Percentiles rank a stretch among this genome's conserved stretches.
Evolutionary conservation across 2,888 invertebrate genomes (phyloP).

Genomic region (Campoplex capitator): DNA sequence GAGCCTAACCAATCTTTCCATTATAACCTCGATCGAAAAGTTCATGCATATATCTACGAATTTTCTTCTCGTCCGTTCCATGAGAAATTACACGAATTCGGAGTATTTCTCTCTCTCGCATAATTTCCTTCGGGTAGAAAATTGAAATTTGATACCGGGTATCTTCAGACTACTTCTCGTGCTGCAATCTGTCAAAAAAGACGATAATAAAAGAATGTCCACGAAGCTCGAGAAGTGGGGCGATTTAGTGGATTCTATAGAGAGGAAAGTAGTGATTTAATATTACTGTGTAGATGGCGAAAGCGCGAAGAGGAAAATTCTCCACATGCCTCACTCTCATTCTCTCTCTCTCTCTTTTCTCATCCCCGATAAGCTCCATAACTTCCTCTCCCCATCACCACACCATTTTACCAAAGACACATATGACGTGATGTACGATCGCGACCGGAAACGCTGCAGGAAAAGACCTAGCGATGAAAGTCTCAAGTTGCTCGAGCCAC

Average conservation of each 20-base stretch:
- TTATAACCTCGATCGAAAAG: constrained; percentile 10
- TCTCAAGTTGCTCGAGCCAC: constrained; percentile 43
- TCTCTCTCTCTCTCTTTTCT: constrained; percentile 2
- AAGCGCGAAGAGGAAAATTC: constrained; percentile 47
- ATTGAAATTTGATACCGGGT: constrained; percentile 42
- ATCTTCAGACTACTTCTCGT: constrained; percentile 9
- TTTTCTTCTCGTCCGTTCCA: background rate
- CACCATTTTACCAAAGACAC: constrained; percentile 30
- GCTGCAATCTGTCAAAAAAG: constrained; percentile 52
- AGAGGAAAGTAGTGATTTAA: constrained; percentile 42
- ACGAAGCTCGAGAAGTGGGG: constrained; percentile 26
- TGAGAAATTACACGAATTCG: background rate
- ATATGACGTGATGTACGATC: constrained; percentile 58
- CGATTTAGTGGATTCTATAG: constrained; percentile 37
- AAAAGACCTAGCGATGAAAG: constrained; percentile 23
- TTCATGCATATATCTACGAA: background rate
- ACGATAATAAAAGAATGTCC: constrained; percentile 61
- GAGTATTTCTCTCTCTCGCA: background rate
- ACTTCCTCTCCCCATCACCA: background rate
- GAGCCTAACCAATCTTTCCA: background rate
- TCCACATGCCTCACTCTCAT: constrained; percentile 44
- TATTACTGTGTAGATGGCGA: constrained; percentile 37
- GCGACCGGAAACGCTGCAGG: constrained; percentile 35
- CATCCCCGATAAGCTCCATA: constrained; percentile 30
- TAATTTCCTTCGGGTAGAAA: constrained; percentile 17